Evolutionary conservation across 2,113 vertebrate genomes (phyloP).

Genomic region (Catharus minimus): DNA sequence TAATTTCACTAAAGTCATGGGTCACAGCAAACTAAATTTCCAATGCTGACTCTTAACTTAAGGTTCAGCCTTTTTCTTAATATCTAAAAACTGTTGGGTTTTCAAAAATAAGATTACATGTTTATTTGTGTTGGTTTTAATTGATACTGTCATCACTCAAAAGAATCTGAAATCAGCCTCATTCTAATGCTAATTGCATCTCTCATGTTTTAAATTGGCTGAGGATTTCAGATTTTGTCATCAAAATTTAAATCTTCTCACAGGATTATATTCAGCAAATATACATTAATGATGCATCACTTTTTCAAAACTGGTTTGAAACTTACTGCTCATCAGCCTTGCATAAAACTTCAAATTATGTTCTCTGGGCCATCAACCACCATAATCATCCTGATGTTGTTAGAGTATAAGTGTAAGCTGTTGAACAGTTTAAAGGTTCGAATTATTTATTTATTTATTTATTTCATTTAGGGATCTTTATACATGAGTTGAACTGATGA

Average conservation of each 20-base stretch:
- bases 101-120: not conserved
- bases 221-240: not conserved
- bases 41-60: not conserved
- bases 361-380: not conserved
- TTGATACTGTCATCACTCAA: not conserved
- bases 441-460: not conserved
- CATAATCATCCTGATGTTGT: not conserved
- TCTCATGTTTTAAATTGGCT: not conserved
- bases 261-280: not conserved
- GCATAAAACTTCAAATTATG: not conserved
- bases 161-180: not conserved
- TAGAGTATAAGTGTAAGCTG: not conserved
- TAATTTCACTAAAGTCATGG: not conserved
- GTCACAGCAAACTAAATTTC: not conserved
- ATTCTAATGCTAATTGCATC: not conserved
- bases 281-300: not conserved
- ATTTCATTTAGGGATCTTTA: not conserved
- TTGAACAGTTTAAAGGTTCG: not conserved
- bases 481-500: not conserved
- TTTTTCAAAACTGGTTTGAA: not conserved
- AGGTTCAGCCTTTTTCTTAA: not conserved
- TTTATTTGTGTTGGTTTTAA: not conserved
- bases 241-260: not conserved
- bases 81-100: rapidly evolving
- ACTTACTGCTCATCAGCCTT: not conserved